A percentile compares a stretch with the other conserved stretches of the same genome.
Evolutionary conservation across 2,888 invertebrate genomes (phyloP).

Genomic region (Megalurothrips usitatus): DNA sequence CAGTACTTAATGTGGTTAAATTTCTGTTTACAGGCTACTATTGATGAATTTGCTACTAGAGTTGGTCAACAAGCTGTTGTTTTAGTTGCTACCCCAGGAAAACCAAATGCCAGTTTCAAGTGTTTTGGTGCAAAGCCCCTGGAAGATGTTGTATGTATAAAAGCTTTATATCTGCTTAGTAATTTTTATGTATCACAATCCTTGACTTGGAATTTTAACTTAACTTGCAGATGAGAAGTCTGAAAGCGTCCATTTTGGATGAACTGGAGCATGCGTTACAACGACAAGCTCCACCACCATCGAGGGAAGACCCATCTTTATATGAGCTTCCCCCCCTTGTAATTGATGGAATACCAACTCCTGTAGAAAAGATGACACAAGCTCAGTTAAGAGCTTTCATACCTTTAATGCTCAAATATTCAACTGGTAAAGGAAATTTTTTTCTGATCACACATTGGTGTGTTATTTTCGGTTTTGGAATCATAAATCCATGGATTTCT

Average conservation of each 20-base stretch:
- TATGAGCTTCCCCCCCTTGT: slow-evolving; percentile 94
- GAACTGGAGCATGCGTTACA: slow-evolving; percentile 89
- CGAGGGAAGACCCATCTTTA: slow-evolving; percentile 83
- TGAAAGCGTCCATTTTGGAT: slow-evolving; percentile 88
- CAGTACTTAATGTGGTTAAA: slow-evolving; percentile 31
- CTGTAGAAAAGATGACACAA: slow-evolving; percentile 98
- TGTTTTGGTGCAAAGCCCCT: slow-evolving; percentile 95
- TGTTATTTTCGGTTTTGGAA: slow-evolving; percentile 7
- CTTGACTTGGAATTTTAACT: slow-evolving; percentile 6
- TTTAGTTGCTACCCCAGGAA: slow-evolving; percentile 91
- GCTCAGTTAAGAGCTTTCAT: slow-evolving; percentile 95
- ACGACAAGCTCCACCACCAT: slow-evolving; percentile 83
- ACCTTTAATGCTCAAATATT: slow-evolving; percentile 96
- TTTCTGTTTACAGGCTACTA: slow-evolving; percentile 64
- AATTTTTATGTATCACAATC: background rate
- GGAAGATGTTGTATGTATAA: slow-evolving; percentile 73
- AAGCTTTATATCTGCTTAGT: background rate
- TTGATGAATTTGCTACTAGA: slow-evolving; percentile 93
- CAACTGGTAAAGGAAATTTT: slow-evolving; percentile 62
- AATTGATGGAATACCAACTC: slow-evolving; percentile 96
- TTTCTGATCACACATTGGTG: slow-evolving; percentile 8
- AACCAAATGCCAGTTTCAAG: slow-evolving; percentile 92
- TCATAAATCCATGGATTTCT: slow-evolving; percentile 27
- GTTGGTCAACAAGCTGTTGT: slow-evolving; percentile 97
- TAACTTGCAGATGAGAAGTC: slow-evolving; percentile 61